phyloP scores from a whole-genome alignment of 2,113 vertebrate species.

The Anguilla japonica region DNA sequence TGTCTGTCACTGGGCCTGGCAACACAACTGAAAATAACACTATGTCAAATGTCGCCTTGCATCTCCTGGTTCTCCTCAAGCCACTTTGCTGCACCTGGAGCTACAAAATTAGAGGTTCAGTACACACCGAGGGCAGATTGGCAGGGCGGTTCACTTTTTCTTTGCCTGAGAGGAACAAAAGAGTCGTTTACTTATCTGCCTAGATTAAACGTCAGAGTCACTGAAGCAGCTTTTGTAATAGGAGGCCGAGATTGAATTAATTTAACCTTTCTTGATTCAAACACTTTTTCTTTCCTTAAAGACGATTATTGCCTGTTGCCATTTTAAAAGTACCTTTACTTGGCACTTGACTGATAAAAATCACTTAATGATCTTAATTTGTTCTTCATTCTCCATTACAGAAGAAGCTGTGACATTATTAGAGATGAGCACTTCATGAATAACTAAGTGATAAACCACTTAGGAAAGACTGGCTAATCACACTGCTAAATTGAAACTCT shows the following conservation, averaged over 20 bases:
- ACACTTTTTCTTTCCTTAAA: slow-evolving; percentile 37
- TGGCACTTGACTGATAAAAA: slow-evolving; percentile 33
- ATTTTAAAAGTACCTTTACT: neutral
- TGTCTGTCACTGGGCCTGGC: neutral
- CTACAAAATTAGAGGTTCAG: slow-evolving; percentile 15
- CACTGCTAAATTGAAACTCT: slow-evolving; percentile 36
- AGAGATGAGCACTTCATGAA: slow-evolving; percentile 37
- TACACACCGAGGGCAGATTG: slow-evolving; percentile 13
- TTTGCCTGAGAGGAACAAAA: slow-evolving; percentile 23
- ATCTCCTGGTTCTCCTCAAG: neutral
- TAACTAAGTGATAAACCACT: slow-evolving; percentile 45
- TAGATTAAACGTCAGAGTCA: slow-evolving; percentile 34
- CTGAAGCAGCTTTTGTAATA: slow-evolving; percentile 28
- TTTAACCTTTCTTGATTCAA: slow-evolving; percentile 24
- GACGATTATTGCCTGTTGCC: slow-evolving; percentile 30
- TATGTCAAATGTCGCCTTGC: neutral
- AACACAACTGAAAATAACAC: neutral
- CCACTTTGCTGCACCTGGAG: neutral
- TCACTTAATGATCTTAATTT: slow-evolving; percentile 47
- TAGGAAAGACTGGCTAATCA: slow-evolving; percentile 39
- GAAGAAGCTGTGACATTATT: slow-evolving; percentile 28
- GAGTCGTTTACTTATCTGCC: slow-evolving; percentile 32
- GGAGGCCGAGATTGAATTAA: slow-evolving; percentile 9
- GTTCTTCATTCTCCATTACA: slow-evolving; percentile 31
- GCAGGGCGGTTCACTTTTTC: slow-evolving; percentile 13